Evolutionary conservation across 2,797 vertebrate species (phyloP).

Genomic region (Sibirionetta formosa): DNA sequence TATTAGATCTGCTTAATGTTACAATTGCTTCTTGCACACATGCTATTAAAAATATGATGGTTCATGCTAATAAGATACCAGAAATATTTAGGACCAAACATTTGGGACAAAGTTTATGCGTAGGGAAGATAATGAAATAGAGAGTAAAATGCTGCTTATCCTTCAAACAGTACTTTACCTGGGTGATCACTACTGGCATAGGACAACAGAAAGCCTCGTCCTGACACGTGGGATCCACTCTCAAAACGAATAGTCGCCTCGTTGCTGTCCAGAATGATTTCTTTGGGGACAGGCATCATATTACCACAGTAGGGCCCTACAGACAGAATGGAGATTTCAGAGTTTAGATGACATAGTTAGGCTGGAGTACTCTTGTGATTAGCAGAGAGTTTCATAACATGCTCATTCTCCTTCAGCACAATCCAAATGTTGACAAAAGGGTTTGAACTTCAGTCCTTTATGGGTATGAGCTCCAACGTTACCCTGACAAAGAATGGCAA

Average conservation of each 20-base stretch:
- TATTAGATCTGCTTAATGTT: neutral
- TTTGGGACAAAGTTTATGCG: neutral
- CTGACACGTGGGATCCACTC: constrained; percentile 86
- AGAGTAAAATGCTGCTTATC: neutral
- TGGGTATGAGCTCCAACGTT: neutral
- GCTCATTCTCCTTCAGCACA: constrained; percentile 14
- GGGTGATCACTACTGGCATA: constrained; percentile 87
- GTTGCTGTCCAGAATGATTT: constrained; percentile 83
- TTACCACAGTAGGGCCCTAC: constrained; percentile 85
- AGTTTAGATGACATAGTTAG: constrained; percentile 3
- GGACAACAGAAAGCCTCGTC: constrained; percentile 89
- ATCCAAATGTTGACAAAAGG: constrained; percentile 44
- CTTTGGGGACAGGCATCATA: constrained; percentile 70
- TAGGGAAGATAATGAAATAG: neutral
- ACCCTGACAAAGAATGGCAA: constrained; percentile 12
- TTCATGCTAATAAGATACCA: neutral
- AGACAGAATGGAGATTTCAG: constrained; percentile 58
- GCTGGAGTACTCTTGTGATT: neutral
- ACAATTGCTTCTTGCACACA: neutral
- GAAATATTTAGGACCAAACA: neutral
- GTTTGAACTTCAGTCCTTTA: constrained; percentile 31
- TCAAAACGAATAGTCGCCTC: constrained; percentile 87
- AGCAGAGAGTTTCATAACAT: constrained; percentile 13
- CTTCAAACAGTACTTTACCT: constrained; percentile 78
- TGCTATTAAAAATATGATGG: neutral